Conservation (phyloP, 1,140 invertebrate genomes). For the Nasonia vitripennis region DNA sequence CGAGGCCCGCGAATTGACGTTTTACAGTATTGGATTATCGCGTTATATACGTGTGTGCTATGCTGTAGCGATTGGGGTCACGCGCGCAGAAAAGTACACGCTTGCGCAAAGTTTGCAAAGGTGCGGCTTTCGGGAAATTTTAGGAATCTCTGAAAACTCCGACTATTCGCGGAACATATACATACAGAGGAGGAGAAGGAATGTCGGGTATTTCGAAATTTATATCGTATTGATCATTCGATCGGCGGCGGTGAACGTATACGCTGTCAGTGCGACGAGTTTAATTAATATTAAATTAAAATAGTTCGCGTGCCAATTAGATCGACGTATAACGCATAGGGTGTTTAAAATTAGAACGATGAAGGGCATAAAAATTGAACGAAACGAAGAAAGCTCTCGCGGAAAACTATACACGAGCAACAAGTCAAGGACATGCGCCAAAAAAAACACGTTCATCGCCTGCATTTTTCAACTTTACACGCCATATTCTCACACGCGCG, state of each 20-base stretch:
- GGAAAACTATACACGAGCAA: too few relatives aligned
- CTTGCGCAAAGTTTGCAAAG: too few relatives aligned
- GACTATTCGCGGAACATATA: too few relatives aligned
- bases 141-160: too few relatives aligned
- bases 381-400: too few relatives aligned
- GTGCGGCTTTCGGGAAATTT: too few relatives aligned
- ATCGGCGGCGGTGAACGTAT: neutral
- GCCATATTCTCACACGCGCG: too few relatives aligned
- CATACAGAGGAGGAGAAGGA: too few relatives aligned
- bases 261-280: neutral
- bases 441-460: neutral
- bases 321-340: neutral
- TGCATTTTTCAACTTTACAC: neutral
- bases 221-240: neutral
- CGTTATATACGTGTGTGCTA: neutral
- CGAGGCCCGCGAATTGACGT: neutral
- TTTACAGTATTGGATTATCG: slow-evolving; percentile 17
- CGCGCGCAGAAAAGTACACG: neutral
- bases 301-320: neutral
- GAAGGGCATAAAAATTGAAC: too few relatives aligned
- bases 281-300: slow-evolving; percentile 18
- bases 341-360: too few relatives aligned
- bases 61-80: neutral
- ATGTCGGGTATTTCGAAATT: too few relatives aligned
- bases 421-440: too few relatives aligned